A percentile compares a stretch with the other conserved stretches of the same genome.
Evolutionary conservation across 2,113 vertebrate species (phyloP).

Genomic region (Diphyllodes magnificus): DNA sequence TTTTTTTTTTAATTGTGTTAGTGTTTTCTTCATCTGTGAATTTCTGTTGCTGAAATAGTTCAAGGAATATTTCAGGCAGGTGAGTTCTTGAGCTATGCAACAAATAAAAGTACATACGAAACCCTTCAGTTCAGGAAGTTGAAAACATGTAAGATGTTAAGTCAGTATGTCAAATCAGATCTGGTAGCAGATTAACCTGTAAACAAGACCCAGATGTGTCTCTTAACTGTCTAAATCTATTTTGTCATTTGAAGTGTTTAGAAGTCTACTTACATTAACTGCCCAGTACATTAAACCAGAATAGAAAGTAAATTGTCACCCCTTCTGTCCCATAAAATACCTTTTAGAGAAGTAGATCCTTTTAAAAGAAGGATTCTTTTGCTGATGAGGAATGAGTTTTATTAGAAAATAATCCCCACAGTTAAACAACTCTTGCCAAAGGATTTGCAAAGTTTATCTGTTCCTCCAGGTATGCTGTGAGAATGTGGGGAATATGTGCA

Average conservation of each 20-base stretch:
- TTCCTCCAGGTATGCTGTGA: neutral
- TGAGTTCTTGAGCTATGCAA: neutral
- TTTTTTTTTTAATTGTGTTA: neutral
- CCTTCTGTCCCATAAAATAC: neutral
- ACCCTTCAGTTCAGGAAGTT: neutral
- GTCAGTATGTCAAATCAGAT: conserved; percentile 25
- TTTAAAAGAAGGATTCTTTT: neutral
- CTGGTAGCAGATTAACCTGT: conserved; percentile 45
- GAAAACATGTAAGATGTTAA: neutral
- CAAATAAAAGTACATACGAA: neutral
- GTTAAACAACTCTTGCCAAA: neutral
- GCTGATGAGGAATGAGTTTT: neutral
- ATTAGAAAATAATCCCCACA: neutral
- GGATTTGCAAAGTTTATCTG: neutral
- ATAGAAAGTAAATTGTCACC: neutral
- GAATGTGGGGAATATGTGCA: neutral
- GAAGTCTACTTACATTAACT: neutral
- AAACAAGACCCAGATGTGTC: neutral
- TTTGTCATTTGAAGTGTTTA: conserved; percentile 8
- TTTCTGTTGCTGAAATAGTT: neutral
- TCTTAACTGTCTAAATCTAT: conserved; percentile 6
- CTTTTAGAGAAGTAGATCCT: neutral
- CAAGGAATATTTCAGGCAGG: neutral
- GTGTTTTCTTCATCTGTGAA: neutral
- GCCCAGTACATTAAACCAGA: neutral